A percentile compares a stretch with the other conserved stretches of the same genome.
Conservation (phyloP, 1,140 invertebrate genomes). For the Hyposmocoma kahamanoa region DNA sequence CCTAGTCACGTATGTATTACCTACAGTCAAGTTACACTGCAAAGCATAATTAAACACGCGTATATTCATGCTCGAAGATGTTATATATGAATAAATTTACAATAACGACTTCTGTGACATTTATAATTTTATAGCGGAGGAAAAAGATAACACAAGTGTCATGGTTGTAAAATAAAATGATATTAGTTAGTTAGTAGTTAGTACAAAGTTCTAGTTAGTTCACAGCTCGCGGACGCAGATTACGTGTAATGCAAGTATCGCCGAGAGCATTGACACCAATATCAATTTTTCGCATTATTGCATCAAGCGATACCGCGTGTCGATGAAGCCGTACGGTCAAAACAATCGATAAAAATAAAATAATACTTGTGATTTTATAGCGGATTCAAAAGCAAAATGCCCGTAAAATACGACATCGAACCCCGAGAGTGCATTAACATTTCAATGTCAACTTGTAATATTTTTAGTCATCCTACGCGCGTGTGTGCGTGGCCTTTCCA, state of each 20-base stretch:
- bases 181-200: too few species aligned
- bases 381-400: conserved; percentile 10
- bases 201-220: too few species aligned
- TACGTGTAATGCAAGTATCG: conserved; percentile 7
- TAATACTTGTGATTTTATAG: conserved; percentile 40
- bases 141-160: too few species aligned
- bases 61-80: too few species aligned
- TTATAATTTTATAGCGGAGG: too few species aligned
- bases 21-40: too few species aligned
- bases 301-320: conserved; percentile 25
- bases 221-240: background rate
- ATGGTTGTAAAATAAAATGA: too few species aligned
- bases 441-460: conserved; percentile 70
- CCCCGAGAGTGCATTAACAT: conserved; percentile 64
- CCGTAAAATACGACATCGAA: conserved; percentile 15
- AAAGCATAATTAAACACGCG: too few species aligned
- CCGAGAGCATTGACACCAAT: conserved; percentile 30
- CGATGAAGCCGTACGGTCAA: conserved; percentile 41
- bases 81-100: too few species aligned
- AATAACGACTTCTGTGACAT: too few species aligned
- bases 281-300: conserved; percentile 39
- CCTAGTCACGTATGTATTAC: too few species aligned
- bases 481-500: conserved; percentile 53
- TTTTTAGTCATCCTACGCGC: conserved; percentile 56
- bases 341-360: conserved; percentile 55